Evolutionary conservation across 2,888 invertebrate genomes (phyloP), one percentile per base, ranked within the genome.

Genomic region (Pristionchus mayeri): DNA sequence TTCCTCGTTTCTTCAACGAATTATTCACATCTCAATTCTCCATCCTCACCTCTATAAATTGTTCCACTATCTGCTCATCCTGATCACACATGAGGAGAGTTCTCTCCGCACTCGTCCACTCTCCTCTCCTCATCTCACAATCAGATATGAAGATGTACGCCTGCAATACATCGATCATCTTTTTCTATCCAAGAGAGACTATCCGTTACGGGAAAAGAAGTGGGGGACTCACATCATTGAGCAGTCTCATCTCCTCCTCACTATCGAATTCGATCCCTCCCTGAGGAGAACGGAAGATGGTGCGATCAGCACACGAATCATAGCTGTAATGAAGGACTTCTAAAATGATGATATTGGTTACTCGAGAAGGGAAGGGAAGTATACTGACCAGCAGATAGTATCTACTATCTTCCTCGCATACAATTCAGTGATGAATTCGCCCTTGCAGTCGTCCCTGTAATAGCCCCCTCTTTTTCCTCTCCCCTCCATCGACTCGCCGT

Each of bases 371-470:
- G 27, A 75, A 71, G 7, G 7, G 37, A 24, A 67, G 34, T 57
- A 13, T 6, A 75, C 13, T 40, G 18, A 81, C 81, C 57, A 48
- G 81, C 81, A 81, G 24, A 81, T 60, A 18, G 81, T 44, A n/a
- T 81, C 81, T 3, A 81, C 24, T 4, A 60, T 60, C 60, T 57
- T 60, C 44, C 50, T 57, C 24, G 81, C 81, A 13, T 81, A 81
- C 27, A 60, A 27, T 16, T 57, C 81, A 24, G 81, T 34, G 0
- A 60, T 44, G 18, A 40, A 50, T 11, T 13, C 24, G 27, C 50
- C 79, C 21, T 27, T 9, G 0, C 34, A 30, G 7, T 79, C 79
- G 2, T 79, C 79, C 40, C 79, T 79, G 30, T 4, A 79, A 79
- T 37, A 7, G 37, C 7, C 16, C 24, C n/a, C 21, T 40, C 9